Evolutionary conservation across 2,888 invertebrate genomes (phyloP), one percentile per base, ranked within the genome.

Genomic region (Chrysolina oricalcia): DNA sequence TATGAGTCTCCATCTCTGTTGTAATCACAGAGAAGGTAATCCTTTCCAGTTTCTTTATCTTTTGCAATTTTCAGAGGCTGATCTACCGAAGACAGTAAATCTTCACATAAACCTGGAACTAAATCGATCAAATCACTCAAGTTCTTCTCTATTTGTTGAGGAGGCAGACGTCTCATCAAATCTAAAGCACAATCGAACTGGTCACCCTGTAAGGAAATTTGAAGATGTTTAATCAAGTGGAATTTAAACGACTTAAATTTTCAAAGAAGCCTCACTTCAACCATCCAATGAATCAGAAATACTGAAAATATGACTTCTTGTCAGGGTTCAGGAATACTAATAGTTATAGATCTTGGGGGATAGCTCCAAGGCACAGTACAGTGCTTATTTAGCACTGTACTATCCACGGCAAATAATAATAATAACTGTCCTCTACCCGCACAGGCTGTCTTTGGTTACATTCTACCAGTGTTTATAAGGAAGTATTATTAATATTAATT

Each of bases 111-210:
- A 89, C 93, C 94, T 74, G 98, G 99, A 84, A 97, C 98, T 88
- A 99, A 91, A 90, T 98, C 98, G 86, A 99, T 98, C 86, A 99
- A 92, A 91, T 99, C 98, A 88, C 96, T 96, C 81, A 99, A 91
- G 90, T 99, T 99, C 89, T 98, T 98, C 89, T 99, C 99, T 84
- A 99, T 98, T 90, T 99, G 97, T 90, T 99, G 99, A 82, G 99
- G 99, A 83, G 99, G 99, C 88, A 99, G 90, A 85, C 99, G 94
- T 87, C 99, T 92, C 99, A 99, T 99, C 88, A 99, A 92, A 91
- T 99, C 99, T 85, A 99, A 91, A 68, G 99, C 99, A 91, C 98
- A 98, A 91, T 99, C 99, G 93, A 99, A 95, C 91, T 98, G 95
- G 88, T 97, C 97, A 88, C 95, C 96, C 97, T 97, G 88, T 75